These are phyloP conservation scores for Lasioglossum morio DNA, from an alignment of 2,888 invertebrate species.

Conservation along the genomic window DNA sequence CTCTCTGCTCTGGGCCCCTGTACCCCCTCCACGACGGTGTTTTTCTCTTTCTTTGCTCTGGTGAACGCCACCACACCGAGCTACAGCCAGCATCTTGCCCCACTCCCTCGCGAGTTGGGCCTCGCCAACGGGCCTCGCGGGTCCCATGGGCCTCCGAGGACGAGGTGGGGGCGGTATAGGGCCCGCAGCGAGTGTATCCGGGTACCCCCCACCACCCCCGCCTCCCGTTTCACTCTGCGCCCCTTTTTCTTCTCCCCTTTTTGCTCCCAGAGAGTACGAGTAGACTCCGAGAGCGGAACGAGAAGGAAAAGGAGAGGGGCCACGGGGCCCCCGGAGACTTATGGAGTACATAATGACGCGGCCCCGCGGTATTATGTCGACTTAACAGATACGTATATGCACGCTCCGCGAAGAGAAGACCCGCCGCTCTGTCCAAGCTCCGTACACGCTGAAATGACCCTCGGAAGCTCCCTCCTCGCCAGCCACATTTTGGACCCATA, in stretches of 20 bases:
- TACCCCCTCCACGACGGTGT: neutral
- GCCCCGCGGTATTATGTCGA: slow-evolving; percentile 75
- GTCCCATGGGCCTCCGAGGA: slow-evolving; percentile 58
- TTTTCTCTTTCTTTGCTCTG: slow-evolving; percentile 55
- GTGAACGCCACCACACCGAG: slow-evolving; percentile 59
- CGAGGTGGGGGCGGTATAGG: slow-evolving; percentile 75
- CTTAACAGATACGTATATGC: slow-evolving; percentile 72
- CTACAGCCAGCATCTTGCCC: slow-evolving; percentile 43
- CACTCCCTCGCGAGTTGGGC: neutral
- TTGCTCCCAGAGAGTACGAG: slow-evolving; percentile 27
- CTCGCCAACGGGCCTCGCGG: slow-evolving; percentile 56
- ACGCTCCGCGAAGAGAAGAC: slow-evolving; percentile 58
- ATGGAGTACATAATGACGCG: slow-evolving; percentile 79
- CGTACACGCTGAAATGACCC: slow-evolving; percentile 4
- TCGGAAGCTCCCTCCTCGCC: neutral
- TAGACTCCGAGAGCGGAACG: slow-evolving; percentile 28
- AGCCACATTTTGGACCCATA: neutral
- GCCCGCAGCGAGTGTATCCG: slow-evolving; percentile 78
- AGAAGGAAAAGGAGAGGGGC: slow-evolving; percentile 45
- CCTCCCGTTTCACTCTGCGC: slow-evolving; percentile 35
- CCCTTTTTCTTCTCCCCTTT: slow-evolving; percentile 58
- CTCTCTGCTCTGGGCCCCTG: neutral
- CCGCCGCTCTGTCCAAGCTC: slow-evolving; percentile 26
- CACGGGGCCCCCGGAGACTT: slow-evolving; percentile 71
- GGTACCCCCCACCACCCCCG: slow-evolving; percentile 74